Conservation (phyloP, 2,113 vertebrate genomes). For the Thunnus maccoyii region DNA sequence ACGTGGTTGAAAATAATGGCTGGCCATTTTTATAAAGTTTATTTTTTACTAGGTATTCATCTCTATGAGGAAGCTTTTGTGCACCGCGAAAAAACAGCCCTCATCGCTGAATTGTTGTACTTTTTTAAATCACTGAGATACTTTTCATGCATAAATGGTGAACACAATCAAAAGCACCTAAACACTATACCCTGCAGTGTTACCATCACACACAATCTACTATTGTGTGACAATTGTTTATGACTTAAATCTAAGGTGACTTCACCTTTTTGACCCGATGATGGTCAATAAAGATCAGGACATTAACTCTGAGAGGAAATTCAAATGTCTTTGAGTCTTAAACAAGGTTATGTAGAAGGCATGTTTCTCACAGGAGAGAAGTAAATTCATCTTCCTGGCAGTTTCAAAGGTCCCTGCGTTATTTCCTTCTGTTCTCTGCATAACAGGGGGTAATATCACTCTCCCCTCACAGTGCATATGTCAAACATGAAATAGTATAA, state of each 20-base stretch:
- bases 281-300: neutral
- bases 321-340: slow-evolving; percentile 17
- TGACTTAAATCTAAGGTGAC: neutral
- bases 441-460: slow-evolving; percentile 60
- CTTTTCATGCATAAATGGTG: neutral
- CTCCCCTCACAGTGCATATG: slow-evolving; percentile 43
- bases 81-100: neutral
- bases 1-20: slow-evolving; percentile 42
- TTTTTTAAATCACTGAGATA: neutral
- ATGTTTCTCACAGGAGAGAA: slow-evolving; percentile 28
- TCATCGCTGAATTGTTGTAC: neutral
- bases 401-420: slow-evolving; percentile 51
- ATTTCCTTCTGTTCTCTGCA: slow-evolving; percentile 22
- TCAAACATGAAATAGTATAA: slow-evolving; percentile 73
- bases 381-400: slow-evolving; percentile 61
- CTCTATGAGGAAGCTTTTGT: slow-evolving; percentile 7
- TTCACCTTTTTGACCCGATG: neutral
- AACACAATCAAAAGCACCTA: neutral
- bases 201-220: neutral
- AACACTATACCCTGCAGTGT: neutral
- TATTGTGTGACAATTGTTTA: neutral
- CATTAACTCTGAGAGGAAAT: slow-evolving; percentile 4
- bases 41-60: slow-evolving; percentile 12
- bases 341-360: slow-evolving; percentile 21
- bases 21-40: neutral